Conservation (phyloP, 2,797 vertebrate genomes). For the Sandelia bainsii region DNA sequence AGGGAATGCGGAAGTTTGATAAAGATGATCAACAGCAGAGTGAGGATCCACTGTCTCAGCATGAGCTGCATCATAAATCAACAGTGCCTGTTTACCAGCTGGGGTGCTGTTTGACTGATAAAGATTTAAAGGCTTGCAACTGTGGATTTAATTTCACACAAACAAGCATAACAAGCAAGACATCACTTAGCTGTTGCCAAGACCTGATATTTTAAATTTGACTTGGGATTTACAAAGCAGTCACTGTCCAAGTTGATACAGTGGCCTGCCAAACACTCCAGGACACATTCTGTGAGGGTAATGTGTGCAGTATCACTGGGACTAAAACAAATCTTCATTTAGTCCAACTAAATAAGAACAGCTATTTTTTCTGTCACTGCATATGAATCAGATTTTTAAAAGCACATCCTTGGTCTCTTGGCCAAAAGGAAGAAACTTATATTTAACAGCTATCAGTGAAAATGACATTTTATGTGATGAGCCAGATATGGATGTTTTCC, state of each 20-base stretch:
- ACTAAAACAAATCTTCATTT: background rate
- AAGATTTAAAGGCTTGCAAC: slow-evolving; percentile 46
- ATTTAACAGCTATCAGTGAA: too few species aligned
- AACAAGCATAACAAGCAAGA: slow-evolving; percentile 52
- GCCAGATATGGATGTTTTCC: too few species aligned
- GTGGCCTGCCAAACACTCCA: slow-evolving; percentile 15
- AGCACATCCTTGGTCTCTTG: background rate
- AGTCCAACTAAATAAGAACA: background rate
- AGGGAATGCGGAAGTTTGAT: slow-evolving; percentile 51
- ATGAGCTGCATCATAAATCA: slow-evolving; percentile 57
- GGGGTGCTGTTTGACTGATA: slow-evolving; percentile 52
- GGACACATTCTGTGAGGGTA: slow-evolving; percentile 26
- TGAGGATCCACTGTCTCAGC: slow-evolving; percentile 20
- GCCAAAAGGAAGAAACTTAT: background rate
- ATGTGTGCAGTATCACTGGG: slow-evolving; percentile 17
- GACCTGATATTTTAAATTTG: slow-evolving; percentile 52
- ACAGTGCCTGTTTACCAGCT: slow-evolving; percentile 47
- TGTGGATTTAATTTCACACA: slow-evolving; percentile 44
- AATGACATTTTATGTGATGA: too few species aligned
- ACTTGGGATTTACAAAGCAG: slow-evolving; percentile 46
- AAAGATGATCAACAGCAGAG: slow-evolving; percentile 33
- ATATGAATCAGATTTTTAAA: background rate
- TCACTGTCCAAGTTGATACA: slow-evolving; percentile 56
- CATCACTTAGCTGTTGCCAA: slow-evolving; percentile 49
- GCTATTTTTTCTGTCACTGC: background rate